Base-by-base conservation (phyloP, 1,140 invertebrate genomes). In the Mylabris phalerata region DNA sequence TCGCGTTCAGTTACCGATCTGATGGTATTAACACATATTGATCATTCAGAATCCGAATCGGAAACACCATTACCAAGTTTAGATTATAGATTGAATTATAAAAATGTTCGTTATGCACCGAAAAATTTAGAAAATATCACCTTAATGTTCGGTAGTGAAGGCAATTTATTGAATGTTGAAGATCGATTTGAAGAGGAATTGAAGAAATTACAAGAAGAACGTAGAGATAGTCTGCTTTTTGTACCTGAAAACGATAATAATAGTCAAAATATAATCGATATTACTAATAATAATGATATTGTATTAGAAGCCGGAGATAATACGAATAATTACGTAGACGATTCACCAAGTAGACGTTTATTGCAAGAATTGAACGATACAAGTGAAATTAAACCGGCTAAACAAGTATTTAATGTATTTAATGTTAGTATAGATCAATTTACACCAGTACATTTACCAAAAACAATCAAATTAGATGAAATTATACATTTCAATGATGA, bases 21-120 rank as follows among this genome's bases (percentile, higher is more conserved):
- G 19, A 86, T 88, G 84, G 77, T 86, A n/a, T 70, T 88, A 9
- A 86, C 85, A 3, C 84, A 86, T 62, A 85, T 87, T 11, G 86
- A 87, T 63, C 73, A 68, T 27, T 81, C 79, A 7, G 84, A 85
- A 63, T 80, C 82, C 2, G 82, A 83, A 62, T 80, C 78, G 3
- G 80, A 82, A 56, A 73, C 77, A 19, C 78, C 79, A 2, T 60
- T 81, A 43, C 73, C 67, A 27, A 76, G 73, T 58, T 59, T 74
- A 47, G 70, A 71, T 45, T 67, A 69, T 58, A 63, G 60, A 48
- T 24, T 48, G 24, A 68, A 65, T 49, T 68, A 67, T 48, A 67
- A 63, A 50, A 69, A 67, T 48, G 63, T 69, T 10, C 60, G 67
- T 55, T 63, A 58, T 25, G 50, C 61, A 6, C 59, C 56, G 13